These are phyloP conservation scores for Pitta sordida DNA, from an alignment of 2,113 vertebrate genomes.

Conservation along the genomic window DNA sequence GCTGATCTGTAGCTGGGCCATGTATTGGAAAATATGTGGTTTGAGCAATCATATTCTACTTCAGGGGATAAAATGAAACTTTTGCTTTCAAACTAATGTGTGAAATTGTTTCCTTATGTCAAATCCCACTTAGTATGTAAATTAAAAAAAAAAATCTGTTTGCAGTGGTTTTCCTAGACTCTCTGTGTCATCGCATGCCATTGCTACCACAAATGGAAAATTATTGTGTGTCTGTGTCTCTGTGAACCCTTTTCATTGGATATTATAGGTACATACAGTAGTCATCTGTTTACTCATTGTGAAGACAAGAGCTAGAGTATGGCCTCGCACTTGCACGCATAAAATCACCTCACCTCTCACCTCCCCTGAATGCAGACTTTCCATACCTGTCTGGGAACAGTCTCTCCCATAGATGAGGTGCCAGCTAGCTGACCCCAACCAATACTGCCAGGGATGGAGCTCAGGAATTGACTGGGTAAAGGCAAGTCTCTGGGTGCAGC, in stretches of 20 bases:
- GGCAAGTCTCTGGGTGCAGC: background rate
- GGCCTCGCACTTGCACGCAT: background rate
- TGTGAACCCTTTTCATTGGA: background rate
- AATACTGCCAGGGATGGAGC: background rate
- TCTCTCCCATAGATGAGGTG: background rate
- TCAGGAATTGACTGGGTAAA: background rate
- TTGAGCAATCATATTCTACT: conserved; percentile 1
- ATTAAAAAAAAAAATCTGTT: background rate
- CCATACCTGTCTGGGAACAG: background rate
- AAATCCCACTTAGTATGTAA: background rate
- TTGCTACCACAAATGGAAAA: background rate
- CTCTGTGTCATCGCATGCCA: background rate
- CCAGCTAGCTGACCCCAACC: background rate
- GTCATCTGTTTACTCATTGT: background rate
- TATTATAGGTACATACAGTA: background rate
- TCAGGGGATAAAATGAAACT: background rate
- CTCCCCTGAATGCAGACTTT: background rate
- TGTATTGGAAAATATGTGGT: background rate
- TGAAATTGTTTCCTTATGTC: background rate
- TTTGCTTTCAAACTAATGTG: background rate
- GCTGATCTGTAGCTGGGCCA: background rate
- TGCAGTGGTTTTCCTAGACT: background rate
- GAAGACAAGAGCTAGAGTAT: background rate
- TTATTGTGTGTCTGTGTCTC: background rate
- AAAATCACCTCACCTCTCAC: background rate